Base-by-base conservation (phyloP, 2,888 invertebrate genomes). In the Portevinia maculata region DNA sequence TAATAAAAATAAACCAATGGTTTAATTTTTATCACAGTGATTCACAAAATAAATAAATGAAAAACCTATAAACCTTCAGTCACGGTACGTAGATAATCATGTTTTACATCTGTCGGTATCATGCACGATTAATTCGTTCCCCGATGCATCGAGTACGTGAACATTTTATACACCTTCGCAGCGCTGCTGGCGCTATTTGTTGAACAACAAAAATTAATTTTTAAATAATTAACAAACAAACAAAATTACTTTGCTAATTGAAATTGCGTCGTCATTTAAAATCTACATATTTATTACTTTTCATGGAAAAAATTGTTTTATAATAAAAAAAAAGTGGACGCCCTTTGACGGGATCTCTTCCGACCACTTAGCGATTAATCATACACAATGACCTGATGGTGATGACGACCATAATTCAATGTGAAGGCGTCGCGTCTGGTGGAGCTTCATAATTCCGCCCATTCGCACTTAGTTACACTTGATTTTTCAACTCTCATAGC, bases 391-490 rank as follows among this genome's bases (percentile, higher is more conserved):
- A 37, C 15, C 30, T 44, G 52, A 70, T 70, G 46, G 5, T 5
- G 24, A 24, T 5, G n/a, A 34, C 32, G 37, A 48, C 30, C 28
- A 46, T n/a, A 41, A 13, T 53, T 21, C 41, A 50, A 32, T 65
- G 19, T 19, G 30, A 19, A 28, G 32, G 32, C 21, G 8, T 11
- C 37, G n/a, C n/a, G 7, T 17, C 30, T 11, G 17, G 39, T 21
- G 32, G n/a, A 17, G 32, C 62, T 62, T 79, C 67, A 74, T 74
- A 69, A 79, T 79, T 62, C 57, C 74, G 41, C n/a, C 69, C 57
- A 79, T 79, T 79, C 74, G 37, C 74, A 75, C 69, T 74, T 75
- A 74, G 75, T 79, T 79, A 69, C 74, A 57, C 57, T 57, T 64
- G 78, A 79, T 64, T 71, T 65, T 71, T 52, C 52, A n/a, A 34